A percentile compares a stretch with the other conserved stretches of the same genome.
These are phyloP conservation scores for Ranitomeya variabilis DNA, from an alignment of 2,113 vertebrate genomes.

Conservation along the genomic window DNA sequence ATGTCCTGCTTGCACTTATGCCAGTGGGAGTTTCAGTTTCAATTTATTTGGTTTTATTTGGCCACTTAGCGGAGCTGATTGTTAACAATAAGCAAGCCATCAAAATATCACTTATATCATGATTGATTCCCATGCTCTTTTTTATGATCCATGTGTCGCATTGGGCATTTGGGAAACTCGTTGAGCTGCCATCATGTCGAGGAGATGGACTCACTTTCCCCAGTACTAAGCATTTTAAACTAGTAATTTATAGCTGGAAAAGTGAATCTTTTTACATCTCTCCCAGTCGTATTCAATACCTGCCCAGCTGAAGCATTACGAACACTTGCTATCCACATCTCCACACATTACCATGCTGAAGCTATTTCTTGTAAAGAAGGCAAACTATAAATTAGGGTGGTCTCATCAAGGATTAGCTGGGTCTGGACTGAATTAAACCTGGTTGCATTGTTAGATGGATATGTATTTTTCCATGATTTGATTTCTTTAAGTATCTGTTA, in stretches of 20 bases:
- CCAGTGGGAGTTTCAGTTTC: conserved; percentile 76
- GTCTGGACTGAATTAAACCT: conserved; percentile 30
- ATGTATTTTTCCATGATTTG: conserved; percentile 43
- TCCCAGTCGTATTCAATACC: conserved; percentile 43
- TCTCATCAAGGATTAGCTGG: conserved; percentile 44
- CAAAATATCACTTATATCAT: conserved; percentile 53
- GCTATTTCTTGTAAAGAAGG: conserved; percentile 24
- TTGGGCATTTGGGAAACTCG: conserved; percentile 53
- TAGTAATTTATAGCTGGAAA: conserved; percentile 49
- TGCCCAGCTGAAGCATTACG: conserved; percentile 46
- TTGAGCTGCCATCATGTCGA: conserved; percentile 41
- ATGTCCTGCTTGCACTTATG: conserved; percentile 71
- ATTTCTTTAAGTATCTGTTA: conserved; percentile 23
- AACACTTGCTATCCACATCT: conserved; percentile 15
- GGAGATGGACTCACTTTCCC: conserved; percentile 37
- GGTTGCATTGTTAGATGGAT: conserved; percentile 23
- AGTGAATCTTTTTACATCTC: conserved; percentile 34
- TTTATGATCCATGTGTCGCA: conserved; percentile 51
- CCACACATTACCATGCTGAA: conserved; percentile 18
- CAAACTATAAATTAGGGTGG: conserved; percentile 48
- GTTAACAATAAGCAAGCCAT: conserved; percentile 53
- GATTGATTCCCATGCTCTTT: conserved; percentile 46
- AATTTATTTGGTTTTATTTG: conserved; percentile 65
- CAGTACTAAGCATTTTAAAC: conserved; percentile 25
- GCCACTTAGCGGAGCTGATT: conserved; percentile 53